Base-by-base conservation (phyloP, 2,113 vertebrate genomes). In the Cyphomyrus discorhynchus region DNA sequence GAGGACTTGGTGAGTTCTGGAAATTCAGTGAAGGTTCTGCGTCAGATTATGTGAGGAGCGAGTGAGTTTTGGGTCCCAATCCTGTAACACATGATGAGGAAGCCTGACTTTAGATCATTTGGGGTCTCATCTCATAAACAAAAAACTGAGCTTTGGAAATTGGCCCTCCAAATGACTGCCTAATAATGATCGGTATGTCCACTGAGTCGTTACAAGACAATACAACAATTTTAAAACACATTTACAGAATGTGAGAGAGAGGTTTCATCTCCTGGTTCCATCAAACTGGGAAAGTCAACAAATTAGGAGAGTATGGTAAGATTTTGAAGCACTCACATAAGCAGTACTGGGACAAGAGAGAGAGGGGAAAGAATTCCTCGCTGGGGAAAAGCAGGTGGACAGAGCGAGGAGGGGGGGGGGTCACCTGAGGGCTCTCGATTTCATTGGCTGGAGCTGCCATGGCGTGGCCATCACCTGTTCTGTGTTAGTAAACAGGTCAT, bases 401-500 rank as follows among this genome's bases (percentile, higher is more conserved):
- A 88, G 13, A 88, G 90, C 87, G 82, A n/a, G n/a, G n/a, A n/a
- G 70, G 85, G 13, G 24, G 91, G 92, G 92, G 89, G 39, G 39
- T 90, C 86, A 86, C 86, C 42, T 87, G 84, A 91, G 89, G 42
- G 50, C 77, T 82, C 77, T 46, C 7, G 24, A 21, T 9, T 45
- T 50, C 42, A 15, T 77, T 47, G 52, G 83, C 11, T 62, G 45
- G 85, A 31, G 53, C 13, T 6, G 53, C 0, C 45, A 19, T 5
- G 47, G 50, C 13, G 15, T 45, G 47, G 88, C 88, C 46, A 6
- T 8, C 88, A 91, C 91, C 91, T 89, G 87, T 2, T 8, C 52
- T 56, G 8, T 90, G 92, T 87, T 91, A 7, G 93, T 94, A 95
- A 95, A 95, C 94, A 95, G 94, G 94, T 87, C 93, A 91, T 95